Evolutionary conservation across 64 coral and sea anemone species (phyloP).

Genomic region (Montipora capricornis): DNA sequence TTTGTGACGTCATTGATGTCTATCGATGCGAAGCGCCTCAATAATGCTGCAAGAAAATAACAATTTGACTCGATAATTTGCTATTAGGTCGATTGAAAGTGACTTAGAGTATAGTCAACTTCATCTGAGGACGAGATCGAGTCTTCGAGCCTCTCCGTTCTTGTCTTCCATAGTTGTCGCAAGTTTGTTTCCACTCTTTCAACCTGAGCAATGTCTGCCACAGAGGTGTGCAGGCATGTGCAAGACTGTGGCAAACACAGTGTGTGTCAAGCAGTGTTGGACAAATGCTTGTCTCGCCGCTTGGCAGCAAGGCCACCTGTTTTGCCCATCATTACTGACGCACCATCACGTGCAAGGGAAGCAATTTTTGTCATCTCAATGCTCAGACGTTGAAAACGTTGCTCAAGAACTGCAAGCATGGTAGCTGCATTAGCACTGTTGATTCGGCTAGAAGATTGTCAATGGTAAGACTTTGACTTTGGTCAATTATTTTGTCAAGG

Average conservation of each 20-base stretch:
- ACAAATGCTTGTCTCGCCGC: constrained; percentile 8
- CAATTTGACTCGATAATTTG: no score
- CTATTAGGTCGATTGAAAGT: no score
- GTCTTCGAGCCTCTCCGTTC: no score
- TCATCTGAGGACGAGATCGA: no score
- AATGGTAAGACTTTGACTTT: background rate
- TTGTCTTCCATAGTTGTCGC: constrained; percentile 14
- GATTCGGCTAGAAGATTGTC: background rate
- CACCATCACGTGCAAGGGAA: constrained; percentile 12
- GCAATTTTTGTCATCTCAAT: constrained; percentile 7
- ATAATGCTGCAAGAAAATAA: no score
- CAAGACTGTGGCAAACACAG: background rate
- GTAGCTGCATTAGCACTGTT: background rate
- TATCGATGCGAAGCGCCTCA: no score
- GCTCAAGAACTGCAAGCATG: background rate
- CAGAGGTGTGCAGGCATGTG: constrained; percentile 10
- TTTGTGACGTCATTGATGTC: no score
- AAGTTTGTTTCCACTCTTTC: constrained; percentile 21
- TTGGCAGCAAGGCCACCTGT: constrained; percentile 20
- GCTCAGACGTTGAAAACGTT: background rate
- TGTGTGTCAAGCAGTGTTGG: constrained; percentile 7
- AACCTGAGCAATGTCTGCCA: constrained; percentile 17
- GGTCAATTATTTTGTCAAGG: background rate
- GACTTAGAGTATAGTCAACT: no score
- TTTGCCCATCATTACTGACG: constrained; percentile 12